phyloP scores from a whole-genome alignment of 2,113 vertebrate species.

The Dermatemys mawii region DNA sequence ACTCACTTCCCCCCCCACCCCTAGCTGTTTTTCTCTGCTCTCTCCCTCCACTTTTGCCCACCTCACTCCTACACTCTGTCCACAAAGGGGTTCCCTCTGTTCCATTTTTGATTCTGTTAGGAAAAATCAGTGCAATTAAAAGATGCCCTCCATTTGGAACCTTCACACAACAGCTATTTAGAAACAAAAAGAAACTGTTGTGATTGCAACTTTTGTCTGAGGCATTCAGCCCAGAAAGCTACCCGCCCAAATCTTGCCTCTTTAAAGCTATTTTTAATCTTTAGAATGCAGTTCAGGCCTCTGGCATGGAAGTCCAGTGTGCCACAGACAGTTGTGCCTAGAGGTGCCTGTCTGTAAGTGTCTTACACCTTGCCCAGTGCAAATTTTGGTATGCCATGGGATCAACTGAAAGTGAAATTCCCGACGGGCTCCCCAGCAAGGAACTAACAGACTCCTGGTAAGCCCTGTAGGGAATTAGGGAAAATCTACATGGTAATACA shows the following conservation, averaged over 20 bases:
- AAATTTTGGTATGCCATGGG: neutral
- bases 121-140: neutral
- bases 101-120: neutral
- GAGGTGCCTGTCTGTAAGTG: neutral
- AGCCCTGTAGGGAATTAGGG: accelerated
- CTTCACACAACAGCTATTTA: neutral
- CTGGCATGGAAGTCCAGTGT: neutral
- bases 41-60: neutral
- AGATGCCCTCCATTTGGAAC: neutral
- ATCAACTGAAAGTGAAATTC: neutral
- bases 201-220: neutral
- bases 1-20: neutral
- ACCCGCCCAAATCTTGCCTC: neutral
- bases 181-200: neutral
- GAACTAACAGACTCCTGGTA: neutral
- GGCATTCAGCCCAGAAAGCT: neutral
- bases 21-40: neutral
- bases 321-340: neutral
- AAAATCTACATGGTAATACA: neutral
- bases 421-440: neutral
- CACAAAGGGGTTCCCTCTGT: neutral
- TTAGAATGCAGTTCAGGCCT: neutral
- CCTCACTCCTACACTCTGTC: neutral
- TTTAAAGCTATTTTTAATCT: neutral
- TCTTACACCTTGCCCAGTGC: neutral